Percentiles rank a stretch among this genome's conserved stretches.
Evolutionary conservation across 2,888 invertebrate species (phyloP).

Genomic region (Sinentomon sp.): DNA sequence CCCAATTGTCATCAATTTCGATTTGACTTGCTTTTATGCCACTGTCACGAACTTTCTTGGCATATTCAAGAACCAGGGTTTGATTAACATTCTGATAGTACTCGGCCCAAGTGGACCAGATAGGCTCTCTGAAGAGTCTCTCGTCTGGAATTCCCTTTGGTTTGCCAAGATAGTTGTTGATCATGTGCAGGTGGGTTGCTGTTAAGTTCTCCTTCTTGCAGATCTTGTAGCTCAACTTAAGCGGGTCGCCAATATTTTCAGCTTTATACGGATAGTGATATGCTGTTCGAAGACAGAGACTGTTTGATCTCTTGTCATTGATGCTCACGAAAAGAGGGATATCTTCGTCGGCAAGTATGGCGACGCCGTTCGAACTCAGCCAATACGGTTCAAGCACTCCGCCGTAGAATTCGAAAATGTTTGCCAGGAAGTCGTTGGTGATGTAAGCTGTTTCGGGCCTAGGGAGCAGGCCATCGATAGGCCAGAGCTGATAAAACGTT

Average conservation of each 20-base stretch:
- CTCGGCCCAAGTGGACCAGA: constrained; percentile 13
- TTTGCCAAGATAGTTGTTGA: constrained; percentile 31
- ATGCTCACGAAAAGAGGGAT: constrained; percentile 12
- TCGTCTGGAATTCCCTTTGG: constrained; percentile 10
- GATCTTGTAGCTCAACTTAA: constrained; percentile 10
- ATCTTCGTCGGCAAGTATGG: constrained; percentile 12
- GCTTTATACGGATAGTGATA: constrained; percentile 7
- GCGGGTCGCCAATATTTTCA: background rate
- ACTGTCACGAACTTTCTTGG: constrained; percentile 9
- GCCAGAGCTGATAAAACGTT: constrained; percentile 12
- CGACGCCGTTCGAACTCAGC: constrained; percentile 13
- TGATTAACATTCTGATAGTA: constrained; percentile 7
- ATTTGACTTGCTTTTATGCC: constrained; percentile 25
- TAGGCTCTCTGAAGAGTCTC: constrained; percentile 10
- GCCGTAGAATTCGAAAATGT: constrained; percentile 8
- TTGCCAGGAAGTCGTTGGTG: constrained; percentile 2
- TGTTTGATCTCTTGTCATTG: constrained; percentile 6
- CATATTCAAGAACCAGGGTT: constrained; percentile 11
- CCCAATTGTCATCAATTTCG: constrained; percentile 73
- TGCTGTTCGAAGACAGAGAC: constrained; percentile 9
- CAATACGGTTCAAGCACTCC: constrained; percentile 15
- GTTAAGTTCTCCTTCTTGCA: constrained; percentile 10
- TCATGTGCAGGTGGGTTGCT: constrained; percentile 7
- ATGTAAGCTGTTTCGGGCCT: background rate
- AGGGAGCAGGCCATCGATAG: constrained; percentile 10